Evolutionary conservation across 2,797 vertebrate genomes (phyloP).

Genomic region (Setipinna tenuifilis): DNA sequence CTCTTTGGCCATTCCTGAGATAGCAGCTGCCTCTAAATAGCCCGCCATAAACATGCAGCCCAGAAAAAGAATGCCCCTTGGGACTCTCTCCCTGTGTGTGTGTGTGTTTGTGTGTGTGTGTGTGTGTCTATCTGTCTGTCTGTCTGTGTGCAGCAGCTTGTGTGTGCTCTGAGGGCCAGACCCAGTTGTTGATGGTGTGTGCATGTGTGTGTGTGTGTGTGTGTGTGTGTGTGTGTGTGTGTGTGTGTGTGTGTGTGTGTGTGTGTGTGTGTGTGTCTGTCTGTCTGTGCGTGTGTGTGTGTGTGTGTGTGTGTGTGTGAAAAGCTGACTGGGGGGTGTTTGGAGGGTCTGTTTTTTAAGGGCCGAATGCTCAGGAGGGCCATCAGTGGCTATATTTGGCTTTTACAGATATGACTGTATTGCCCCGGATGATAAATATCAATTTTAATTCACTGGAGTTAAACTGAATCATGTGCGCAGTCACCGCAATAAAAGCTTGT

Average conservation of each 20-base stretch:
- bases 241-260: too few species aligned
- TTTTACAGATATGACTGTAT: not conserved
- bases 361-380: not conserved
- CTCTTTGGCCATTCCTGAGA: constrained; percentile 38
- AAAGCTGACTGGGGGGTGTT: not conserved
- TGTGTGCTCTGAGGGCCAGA: not conserved
- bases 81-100: constrained; percentile 12
- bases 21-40: constrained; percentile 48
- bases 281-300: not conserved
- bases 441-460: not conserved
- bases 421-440: not conserved
- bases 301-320: not conserved
- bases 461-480: not conserved
- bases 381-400: not conserved
- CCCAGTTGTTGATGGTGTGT: not conserved
- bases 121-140: not conserved
- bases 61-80: constrained; percentile 11
- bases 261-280: not conserved
- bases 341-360: not conserved
- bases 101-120: constrained; percentile 25
- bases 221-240: not conserved
- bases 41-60: constrained; percentile 45
- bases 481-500: not conserved
- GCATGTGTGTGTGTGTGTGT: not conserved
- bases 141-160: not conserved